These are phyloP conservation scores for Bubo scandiacus DNA, from an alignment of 2,113 vertebrate species.

Conservation along the genomic window DNA sequence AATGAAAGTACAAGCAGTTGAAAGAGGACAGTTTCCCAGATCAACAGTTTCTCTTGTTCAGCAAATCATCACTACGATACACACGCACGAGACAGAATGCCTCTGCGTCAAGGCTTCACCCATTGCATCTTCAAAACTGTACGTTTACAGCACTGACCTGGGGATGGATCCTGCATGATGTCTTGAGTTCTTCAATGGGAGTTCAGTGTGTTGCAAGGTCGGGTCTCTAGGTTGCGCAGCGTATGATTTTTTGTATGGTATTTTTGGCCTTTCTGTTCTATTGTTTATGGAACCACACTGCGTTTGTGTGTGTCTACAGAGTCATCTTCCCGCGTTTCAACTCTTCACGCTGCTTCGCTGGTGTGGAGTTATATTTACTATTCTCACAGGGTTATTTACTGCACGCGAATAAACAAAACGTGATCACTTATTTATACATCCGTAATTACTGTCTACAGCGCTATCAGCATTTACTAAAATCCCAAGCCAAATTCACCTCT, in stretches of 20 bases:
- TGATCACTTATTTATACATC: constrained; percentile 43
- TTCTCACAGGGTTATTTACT: constrained; percentile 57
- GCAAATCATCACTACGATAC: not conserved
- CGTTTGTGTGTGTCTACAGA: not conserved
- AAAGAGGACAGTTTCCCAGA: not conserved
- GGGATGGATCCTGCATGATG: not conserved
- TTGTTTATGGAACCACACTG: not conserved
- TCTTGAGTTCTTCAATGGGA: not conserved
- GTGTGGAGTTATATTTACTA: constrained; percentile 25
- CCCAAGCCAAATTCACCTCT: not conserved
- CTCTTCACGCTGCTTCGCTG: constrained; percentile 2
- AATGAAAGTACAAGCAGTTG: not conserved
- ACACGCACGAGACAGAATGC: not conserved
- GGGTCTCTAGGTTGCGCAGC: not conserved
- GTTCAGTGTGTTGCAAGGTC: not conserved
- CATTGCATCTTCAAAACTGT: not conserved
- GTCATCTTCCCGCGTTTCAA: constrained; percentile 13
- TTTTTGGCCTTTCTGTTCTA: not conserved
- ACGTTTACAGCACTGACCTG: not conserved
- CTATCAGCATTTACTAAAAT: not conserved
- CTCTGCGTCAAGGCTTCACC: not conserved
- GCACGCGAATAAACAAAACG: constrained; percentile 44
- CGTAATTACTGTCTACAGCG: not conserved
- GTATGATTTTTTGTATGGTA: not conserved
- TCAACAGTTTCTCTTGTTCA: not conserved